Percentiles rank a stretch among this genome's conserved stretches.
Conservation (phyloP, 2,888 invertebrate species). For the Microplitis manilae region DNA sequence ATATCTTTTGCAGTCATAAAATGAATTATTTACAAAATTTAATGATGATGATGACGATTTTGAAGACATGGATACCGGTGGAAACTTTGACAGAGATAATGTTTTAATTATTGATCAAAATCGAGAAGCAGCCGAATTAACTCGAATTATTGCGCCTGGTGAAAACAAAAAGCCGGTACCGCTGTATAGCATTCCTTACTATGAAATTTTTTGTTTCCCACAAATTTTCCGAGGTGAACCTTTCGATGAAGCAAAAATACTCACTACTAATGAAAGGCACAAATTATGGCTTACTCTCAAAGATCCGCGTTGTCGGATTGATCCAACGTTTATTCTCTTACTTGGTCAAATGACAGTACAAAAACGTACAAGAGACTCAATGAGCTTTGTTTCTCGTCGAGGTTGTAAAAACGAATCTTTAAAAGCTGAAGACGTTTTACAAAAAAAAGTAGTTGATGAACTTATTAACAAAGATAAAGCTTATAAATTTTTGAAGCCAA, state of each 20-base stretch:
- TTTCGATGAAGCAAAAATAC: neutral
- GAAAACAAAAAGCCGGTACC: neutral
- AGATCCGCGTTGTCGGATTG: neutral
- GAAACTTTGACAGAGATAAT: neutral
- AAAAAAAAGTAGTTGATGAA: neutral
- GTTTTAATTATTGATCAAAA: neutral
- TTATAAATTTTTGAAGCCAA: constrained; percentile 1
- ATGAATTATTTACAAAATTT: neutral
- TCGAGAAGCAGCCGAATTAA: neutral
- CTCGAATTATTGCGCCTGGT: constrained; percentile 1
- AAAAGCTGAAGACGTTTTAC: neutral
- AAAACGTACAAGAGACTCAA: too few relatives aligned
- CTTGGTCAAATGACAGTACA: too few relatives aligned
- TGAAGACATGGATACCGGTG: neutral
- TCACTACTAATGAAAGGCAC: neutral
- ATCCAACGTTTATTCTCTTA: neutral
- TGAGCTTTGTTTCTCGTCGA: neutral
- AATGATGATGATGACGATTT: neutral
- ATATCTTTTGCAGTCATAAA: neutral
- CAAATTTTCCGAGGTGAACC: neutral
- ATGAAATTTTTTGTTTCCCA: neutral
- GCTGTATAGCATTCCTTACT: neutral
- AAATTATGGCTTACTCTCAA: neutral
- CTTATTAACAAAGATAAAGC: neutral
- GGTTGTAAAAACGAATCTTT: constrained; percentile 3